Percentiles rank a stretch among this genome's conserved stretches.
Evolutionary conservation across 2,888 invertebrate species (phyloP).

Genomic region (Melanophora roralis): DNA sequence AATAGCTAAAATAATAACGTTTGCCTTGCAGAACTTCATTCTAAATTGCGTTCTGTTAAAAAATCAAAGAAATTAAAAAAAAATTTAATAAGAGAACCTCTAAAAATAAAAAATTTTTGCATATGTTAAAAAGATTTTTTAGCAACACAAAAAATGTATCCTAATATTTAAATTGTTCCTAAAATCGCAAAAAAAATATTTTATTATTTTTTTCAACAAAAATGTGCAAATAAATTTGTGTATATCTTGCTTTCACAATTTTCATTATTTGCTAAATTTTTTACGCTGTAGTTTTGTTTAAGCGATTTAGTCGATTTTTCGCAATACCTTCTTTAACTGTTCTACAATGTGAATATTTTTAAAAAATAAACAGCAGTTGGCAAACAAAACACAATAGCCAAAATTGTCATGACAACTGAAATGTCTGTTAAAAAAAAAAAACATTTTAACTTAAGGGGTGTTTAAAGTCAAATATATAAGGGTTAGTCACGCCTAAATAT

Average conservation of each 20-base stretch:
- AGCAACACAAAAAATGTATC: too few relatives aligned
- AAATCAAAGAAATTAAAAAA: background rate
- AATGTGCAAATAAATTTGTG: too few relatives aligned
- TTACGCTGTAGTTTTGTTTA: background rate
- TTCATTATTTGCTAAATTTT: background rate
- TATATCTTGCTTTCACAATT: too few relatives aligned
- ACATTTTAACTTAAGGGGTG: background rate
- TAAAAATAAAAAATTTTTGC: too few relatives aligned
- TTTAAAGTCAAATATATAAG: background rate
- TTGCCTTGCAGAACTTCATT: slow-evolving; percentile 51
- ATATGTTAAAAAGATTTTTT: too few relatives aligned
- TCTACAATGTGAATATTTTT: slow-evolving; percentile 16
- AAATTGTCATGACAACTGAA: slow-evolving; percentile 47
- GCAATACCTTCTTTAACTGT: background rate
- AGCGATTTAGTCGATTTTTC: too few relatives aligned
- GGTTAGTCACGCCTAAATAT: background rate
- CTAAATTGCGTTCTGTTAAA: too few relatives aligned
- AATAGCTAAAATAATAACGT: slow-evolving; percentile 44
- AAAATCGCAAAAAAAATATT: too few relatives aligned
- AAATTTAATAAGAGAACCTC: too few relatives aligned
- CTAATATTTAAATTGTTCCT: too few relatives aligned
- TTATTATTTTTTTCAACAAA: too few relatives aligned
- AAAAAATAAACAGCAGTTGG: slow-evolving; percentile 20
- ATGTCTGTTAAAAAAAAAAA: background rate
- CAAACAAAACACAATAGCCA: background rate